phyloP scores from a whole-genome alignment of 2,888 invertebrate species.

The Argyra leucocephala region DNA sequence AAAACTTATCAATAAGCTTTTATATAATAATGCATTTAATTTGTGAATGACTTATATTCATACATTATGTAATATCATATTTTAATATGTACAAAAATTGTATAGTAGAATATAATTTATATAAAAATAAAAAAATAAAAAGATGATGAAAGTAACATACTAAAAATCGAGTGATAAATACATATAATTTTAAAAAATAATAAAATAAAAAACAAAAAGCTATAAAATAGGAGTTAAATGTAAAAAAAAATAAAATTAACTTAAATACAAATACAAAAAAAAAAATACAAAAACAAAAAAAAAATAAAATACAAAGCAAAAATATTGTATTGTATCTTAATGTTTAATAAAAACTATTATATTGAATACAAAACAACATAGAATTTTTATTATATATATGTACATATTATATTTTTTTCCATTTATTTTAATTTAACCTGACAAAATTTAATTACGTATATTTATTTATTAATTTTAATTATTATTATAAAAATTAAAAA shows the following conservation, averaged over 20 bases:
- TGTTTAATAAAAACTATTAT: conserved; percentile 13
- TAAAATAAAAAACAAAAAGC: background rate
- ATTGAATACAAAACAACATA: conserved; percentile 4
- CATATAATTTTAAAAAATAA: background rate
- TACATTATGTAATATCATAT: too few species aligned
- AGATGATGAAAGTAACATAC: background rate
- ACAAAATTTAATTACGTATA: too few species aligned
- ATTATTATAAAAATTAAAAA: too few species aligned
- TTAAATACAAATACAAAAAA: background rate
- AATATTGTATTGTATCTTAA: conserved; percentile 14
- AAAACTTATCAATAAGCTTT: too few species aligned
- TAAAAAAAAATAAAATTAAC: background rate
- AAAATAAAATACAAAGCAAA: too few species aligned
- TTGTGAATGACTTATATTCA: too few species aligned
- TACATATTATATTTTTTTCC: too few species aligned
- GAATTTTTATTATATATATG: background rate
- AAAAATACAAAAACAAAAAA: background rate
- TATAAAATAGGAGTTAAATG: background rate
- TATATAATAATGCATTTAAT: too few species aligned
- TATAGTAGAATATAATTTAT: background rate
- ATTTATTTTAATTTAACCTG: too few species aligned
- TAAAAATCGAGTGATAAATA: conserved; percentile 13
- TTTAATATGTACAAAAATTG: background rate
- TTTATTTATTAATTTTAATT: too few species aligned
- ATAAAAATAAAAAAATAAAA: conserved; percentile 8